These are phyloP conservation scores for Belgica antarctica DNA, from an alignment of 2,888 invertebrate genomes.

Conservation along the genomic window DNA sequence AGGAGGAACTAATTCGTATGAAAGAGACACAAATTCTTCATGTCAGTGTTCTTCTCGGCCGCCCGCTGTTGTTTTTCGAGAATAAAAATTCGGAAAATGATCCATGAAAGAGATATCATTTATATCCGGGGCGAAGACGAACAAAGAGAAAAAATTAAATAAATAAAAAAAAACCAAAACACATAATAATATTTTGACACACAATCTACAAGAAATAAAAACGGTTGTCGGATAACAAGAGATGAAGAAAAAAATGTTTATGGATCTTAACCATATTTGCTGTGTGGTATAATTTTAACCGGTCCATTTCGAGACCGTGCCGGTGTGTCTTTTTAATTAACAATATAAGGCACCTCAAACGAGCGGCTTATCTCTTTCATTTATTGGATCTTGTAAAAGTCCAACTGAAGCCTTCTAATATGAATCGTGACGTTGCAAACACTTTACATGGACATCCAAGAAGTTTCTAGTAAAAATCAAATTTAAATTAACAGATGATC, in stretches of 20 bases:
- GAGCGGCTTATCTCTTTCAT: slow-evolving; percentile 22
- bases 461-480: too few species aligned
- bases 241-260: slow-evolving; percentile 11
- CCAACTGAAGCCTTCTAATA: neutral
- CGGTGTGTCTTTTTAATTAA: slow-evolving; percentile 36
- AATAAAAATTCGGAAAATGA: neutral
- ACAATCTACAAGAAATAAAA: slow-evolving; percentile 14
- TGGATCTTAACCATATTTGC: slow-evolving; percentile 32
- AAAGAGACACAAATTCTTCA: neutral
- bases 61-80: neutral
- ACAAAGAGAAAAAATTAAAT: neutral
- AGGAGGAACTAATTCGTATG: slow-evolving; percentile 2
- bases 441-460: too few species aligned
- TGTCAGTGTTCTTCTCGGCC: neutral
- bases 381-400: neutral
- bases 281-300: slow-evolving; percentile 4
- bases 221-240: neutral
- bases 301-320: neutral
- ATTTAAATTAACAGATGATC: too few species aligned
- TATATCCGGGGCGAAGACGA: slow-evolving; percentile 19
- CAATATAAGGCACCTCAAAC: slow-evolving; percentile 40
- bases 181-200: slow-evolving; percentile 36
- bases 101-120: slow-evolving; percentile 20
- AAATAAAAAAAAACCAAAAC: slow-evolving; percentile 23
- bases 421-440: too few species aligned